These are phyloP conservation scores for Noctilio leporinus DNA, from an alignment of 2,113 vertebrate genomes.

Conservation along the genomic window DNA sequence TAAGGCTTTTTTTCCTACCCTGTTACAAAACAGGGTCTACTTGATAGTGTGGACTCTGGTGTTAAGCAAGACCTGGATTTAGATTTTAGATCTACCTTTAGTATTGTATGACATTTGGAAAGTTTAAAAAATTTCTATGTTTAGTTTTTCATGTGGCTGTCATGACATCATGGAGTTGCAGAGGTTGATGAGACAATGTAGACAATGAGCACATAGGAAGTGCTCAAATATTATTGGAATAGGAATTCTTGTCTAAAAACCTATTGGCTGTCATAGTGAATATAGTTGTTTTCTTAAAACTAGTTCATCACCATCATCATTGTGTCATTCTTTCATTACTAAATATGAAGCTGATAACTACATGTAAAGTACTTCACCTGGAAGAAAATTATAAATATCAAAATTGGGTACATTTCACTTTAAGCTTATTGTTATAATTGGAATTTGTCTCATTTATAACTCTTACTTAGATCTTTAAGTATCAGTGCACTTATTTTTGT, in stretches of 20 bases:
- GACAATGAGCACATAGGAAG: background rate
- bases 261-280: background rate
- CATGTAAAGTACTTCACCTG: background rate
- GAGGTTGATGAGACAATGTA: background rate
- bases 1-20: background rate
- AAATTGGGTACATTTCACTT: conserved; percentile 3
- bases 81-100: background rate
- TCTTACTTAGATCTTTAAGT: conserved; percentile 29
- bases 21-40: background rate
- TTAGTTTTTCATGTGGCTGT: background rate
- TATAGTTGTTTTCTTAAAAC: background rate
- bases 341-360: background rate
- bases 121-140: background rate
- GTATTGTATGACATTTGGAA: background rate
- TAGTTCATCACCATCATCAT: background rate
- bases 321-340: background rate
- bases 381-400: background rate
- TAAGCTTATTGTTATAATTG: background rate
- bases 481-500: background rate
- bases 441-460: background rate
- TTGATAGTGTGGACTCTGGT: background rate
- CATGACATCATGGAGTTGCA: background rate
- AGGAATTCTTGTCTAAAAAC: background rate
- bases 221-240: background rate
- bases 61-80: background rate